Percentiles rank a stretch among this genome's conserved stretches.
Conservation (phyloP, 64 coral and sea anemone genomes). For the Stichodactyla mertensii region DNA sequence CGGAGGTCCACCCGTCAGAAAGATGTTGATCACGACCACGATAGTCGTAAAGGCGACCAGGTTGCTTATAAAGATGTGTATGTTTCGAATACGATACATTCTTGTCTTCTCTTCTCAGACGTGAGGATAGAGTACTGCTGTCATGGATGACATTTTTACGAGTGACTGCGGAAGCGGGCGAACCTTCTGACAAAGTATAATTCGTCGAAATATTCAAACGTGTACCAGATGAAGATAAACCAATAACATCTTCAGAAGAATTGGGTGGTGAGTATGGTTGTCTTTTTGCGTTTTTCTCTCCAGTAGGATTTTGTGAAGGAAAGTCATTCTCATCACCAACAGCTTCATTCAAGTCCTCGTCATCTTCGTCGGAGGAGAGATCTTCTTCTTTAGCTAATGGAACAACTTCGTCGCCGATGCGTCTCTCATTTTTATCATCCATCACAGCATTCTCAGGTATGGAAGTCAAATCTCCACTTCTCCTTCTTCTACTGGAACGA, state of each 20-base stretch:
- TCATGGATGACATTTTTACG: not conserved
- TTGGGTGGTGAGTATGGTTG: not conserved
- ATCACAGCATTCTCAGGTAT: slow-evolving; percentile 22
- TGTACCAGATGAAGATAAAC: not conserved
- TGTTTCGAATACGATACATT: not conserved
- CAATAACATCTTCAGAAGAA: not conserved
- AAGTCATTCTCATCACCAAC: not conserved
- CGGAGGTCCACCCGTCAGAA: slow-evolving; percentile 15
- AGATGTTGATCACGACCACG: not conserved
- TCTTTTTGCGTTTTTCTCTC: not conserved
- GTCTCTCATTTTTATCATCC: not conserved
- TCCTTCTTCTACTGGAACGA: slow-evolving; percentile 1
- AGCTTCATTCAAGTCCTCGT: not conserved
- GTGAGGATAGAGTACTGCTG: not conserved
- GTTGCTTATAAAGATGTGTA: not conserved
- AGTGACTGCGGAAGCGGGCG: not conserved
- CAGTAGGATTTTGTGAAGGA: not conserved
- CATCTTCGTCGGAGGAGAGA: slow-evolving; percentile 5
- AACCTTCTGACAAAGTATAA: not conserved
- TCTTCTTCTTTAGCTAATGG: slow-evolving; percentile 24
- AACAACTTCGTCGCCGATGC: not conserved
- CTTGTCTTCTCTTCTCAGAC: not conserved
- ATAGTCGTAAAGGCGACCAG: not conserved
- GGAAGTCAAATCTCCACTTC: slow-evolving; percentile 13
- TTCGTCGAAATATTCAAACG: not conserved